Base-by-base conservation (phyloP, 2,113 vertebrate genomes). In the Antennarius striatus region DNA sequence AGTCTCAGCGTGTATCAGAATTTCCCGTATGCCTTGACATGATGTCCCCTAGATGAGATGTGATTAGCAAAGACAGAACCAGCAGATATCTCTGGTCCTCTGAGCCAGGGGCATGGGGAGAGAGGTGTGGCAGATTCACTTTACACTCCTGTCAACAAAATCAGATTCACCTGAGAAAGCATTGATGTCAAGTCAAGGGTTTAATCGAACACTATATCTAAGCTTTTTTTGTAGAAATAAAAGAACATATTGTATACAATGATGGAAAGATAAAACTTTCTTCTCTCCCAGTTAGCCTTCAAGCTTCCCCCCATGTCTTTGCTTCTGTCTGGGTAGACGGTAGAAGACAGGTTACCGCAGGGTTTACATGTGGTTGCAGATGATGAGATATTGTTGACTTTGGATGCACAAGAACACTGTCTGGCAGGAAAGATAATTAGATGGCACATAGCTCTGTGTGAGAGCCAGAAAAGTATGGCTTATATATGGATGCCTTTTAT, bases 391-490 rank as follows among this genome's bases (percentile, higher is more conserved):
- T 39, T 56, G 50, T 53, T 67, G 14, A 9, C 72, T 86, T 56
- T 0, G 2, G 52, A 47, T 49, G 13, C 56, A 75, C 36, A 55
- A 10, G n/a, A 28, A 61, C 63, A 52, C 51, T 49, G 48, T 54
- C 56, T 75, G 74, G 74, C 67, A 81, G 56, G 62, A 72, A 56
- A 63, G 49, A 54, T 77, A 75, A 83, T 89, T 87, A 90, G 80
- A 75, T 75, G 75, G 63, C 59, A 59, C 28, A 55, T 29, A 30
- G 43, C 51, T 65, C 6, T 50, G 42, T 53, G 32, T 10, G 50
- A 8, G 52, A 70, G 29, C 61, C 56, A 56, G 39, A 32, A 51
- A 64, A 1, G 22, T 22, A 22, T 22, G 22, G 22, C 71, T 65
- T 52, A 61, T 63, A 56, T 29, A 59, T 16, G 42, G 66, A 71